These are phyloP conservation scores for Microplitis mediator DNA, from an alignment of 1,140 invertebrate species.

Conservation along the genomic window DNA sequence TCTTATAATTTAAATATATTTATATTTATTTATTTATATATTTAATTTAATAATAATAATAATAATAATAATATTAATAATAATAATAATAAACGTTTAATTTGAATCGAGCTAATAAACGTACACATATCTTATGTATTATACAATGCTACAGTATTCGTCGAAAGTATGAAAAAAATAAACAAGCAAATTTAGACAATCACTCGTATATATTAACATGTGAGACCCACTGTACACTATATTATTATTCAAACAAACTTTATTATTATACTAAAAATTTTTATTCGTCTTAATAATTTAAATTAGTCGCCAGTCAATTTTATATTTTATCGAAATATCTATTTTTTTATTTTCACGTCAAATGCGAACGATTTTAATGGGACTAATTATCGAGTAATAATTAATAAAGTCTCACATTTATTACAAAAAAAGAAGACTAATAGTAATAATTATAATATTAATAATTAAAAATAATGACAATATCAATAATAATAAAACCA, in stretches of 20 bases:
- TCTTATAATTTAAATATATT: background rate
- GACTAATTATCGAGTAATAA: constrained; percentile 11
- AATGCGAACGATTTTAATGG: too few relatives aligned
- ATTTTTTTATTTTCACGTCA: too few relatives aligned
- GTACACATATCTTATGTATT: background rate
- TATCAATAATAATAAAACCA: constrained; percentile 19
- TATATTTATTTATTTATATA: background rate
- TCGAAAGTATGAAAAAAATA: background rate
- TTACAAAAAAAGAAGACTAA: constrained; percentile 11
- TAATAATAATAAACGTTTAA: background rate
- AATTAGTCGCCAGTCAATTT: background rate
- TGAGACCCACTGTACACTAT: background rate
- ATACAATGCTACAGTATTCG: background rate
- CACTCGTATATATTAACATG: background rate
- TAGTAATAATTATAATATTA: background rate
- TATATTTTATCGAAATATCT: too few relatives aligned
- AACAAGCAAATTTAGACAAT: background rate
- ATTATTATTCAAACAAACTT: too few relatives aligned
- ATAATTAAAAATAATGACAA: constrained; percentile 7
- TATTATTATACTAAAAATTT: too few relatives aligned
- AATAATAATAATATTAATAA: background rate
- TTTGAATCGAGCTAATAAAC: background rate
- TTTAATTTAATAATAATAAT: too few relatives aligned
- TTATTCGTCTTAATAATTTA: background rate
- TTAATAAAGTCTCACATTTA: constrained; percentile 14